phyloP scores from a whole-genome alignment of 1,140 invertebrate genomes.

The Neodiprion virginianus region DNA sequence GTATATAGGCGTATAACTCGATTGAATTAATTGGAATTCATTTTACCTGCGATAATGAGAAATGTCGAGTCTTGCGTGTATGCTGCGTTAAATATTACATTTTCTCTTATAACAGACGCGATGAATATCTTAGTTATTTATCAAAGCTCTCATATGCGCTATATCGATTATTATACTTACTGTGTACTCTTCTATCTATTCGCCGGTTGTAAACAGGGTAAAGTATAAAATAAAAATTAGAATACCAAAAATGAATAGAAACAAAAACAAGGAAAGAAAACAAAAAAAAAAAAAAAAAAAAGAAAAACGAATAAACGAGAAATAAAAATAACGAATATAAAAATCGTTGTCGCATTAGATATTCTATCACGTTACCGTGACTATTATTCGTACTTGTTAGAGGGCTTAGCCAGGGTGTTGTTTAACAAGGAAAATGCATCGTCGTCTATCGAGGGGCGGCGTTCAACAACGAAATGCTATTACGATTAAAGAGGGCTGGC shows the following conservation, averaged over 20 bases:
- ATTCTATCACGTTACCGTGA: neutral
- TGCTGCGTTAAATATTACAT: neutral
- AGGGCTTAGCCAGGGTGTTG: neutral
- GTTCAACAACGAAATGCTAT: neutral
- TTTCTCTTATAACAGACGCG: neutral
- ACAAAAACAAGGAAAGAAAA: neutral
- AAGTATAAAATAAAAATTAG: neutral
- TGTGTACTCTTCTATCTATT: neutral
- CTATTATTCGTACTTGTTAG: neutral
- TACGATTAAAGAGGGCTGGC: no score
- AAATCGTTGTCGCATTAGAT: neutral
- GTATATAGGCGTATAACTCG: neutral
- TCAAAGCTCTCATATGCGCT: neutral
- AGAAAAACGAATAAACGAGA: neutral
- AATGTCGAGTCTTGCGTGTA: neutral
- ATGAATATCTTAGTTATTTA: neutral
- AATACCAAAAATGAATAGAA: neutral
- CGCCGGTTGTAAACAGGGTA: neutral
- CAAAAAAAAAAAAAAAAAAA: neutral
- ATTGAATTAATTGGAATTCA: neutral
- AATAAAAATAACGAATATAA: neutral
- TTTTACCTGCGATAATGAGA: no score
- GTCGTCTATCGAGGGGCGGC: neutral
- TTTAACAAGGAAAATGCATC: no score
- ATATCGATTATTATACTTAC: no score